These are phyloP conservation scores for Cordilura impudica DNA, from an alignment of 2,888 invertebrate genomes.

Conservation along the genomic window DNA sequence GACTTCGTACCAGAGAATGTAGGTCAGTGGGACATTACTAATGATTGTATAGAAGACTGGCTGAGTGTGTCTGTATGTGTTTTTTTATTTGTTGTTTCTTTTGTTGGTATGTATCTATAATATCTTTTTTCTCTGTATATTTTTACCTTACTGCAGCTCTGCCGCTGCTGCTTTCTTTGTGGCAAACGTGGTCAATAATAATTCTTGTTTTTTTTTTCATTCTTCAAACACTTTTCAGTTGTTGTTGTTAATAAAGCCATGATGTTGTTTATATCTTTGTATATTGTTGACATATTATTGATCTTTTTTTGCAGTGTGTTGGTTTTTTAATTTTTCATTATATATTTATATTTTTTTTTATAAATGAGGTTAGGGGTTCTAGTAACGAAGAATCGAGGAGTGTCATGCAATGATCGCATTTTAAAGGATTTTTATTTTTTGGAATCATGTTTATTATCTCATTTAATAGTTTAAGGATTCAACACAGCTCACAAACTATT, in stretches of 20 bases:
- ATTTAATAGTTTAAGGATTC: too few relatives aligned
- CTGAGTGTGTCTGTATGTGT: conserved; percentile 14
- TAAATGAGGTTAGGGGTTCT: neutral
- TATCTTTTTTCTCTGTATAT: conserved; percentile 60
- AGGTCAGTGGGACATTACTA: conserved; percentile 61
- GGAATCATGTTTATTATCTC: too few relatives aligned
- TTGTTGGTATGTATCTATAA: conserved; percentile 44
- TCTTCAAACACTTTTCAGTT: conserved; percentile 32
- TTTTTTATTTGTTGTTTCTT: conserved; percentile 18
- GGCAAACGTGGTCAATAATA: conserved; percentile 73
- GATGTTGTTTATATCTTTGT: conserved; percentile 30
- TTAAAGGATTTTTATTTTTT: too few relatives aligned
- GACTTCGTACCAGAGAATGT: conserved; percentile 56
- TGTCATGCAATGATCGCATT: neutral
- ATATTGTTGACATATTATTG: conserved; percentile 41
- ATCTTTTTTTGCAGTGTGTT: conserved; percentile 15
- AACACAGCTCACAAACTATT: too few relatives aligned
- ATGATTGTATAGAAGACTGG: conserved; percentile 42
- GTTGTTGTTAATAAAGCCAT: conserved; percentile 9
- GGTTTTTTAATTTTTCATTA: neutral
- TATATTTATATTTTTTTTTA: neutral
- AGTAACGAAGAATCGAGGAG: neutral
- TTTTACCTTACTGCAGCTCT: conserved; percentile 26
- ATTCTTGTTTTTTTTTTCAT: conserved; percentile 64
- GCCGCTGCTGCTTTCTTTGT: conserved; percentile 61